phyloP scores from a whole-genome alignment of 2,888 invertebrate genomes.

The Drosophila aldrichi region DNA sequence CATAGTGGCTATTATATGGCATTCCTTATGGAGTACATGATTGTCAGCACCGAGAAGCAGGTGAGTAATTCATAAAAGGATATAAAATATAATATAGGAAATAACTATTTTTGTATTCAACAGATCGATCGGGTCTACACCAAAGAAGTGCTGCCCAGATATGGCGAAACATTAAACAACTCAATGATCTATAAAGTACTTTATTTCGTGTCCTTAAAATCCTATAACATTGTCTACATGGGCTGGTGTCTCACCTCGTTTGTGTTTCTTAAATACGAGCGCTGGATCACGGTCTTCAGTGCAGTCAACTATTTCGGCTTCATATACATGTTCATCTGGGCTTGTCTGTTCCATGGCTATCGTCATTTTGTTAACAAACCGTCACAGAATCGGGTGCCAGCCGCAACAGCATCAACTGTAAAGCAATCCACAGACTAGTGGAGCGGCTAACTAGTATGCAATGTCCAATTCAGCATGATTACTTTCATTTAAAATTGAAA shows the following conservation, averaged over 20 bases:
- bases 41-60: conserved; percentile 94
- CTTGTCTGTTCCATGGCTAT: conserved; percentile 61
- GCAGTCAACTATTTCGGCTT: conserved; percentile 90
- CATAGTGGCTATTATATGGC: conserved; percentile 97
- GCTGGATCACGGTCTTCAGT: conserved; percentile 89
- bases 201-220: conserved; percentile 88
- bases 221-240: conserved; percentile 92
- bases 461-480: background rate
- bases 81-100: background rate
- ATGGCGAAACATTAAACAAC: conserved; percentile 66
- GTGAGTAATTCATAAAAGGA: conserved; percentile 85
- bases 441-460: conserved; percentile 9
- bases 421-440: conserved; percentile 47
- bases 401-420: conserved; percentile 15
- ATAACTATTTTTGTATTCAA: background rate
- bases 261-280: conserved; percentile 89
- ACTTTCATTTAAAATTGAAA: conserved; percentile 1
- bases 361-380: conserved; percentile 21
- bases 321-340: conserved; percentile 89
- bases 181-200: conserved; percentile 81
- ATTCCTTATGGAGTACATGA: conserved; percentile 96
- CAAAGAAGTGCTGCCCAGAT: conserved; percentile 66
- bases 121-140: conserved; percentile 76
- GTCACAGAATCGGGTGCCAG: background rate
- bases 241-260: conserved; percentile 93